phyloP scores from a whole-genome alignment of 2,888 invertebrate species.

The Orchesella flavescens region DNA sequence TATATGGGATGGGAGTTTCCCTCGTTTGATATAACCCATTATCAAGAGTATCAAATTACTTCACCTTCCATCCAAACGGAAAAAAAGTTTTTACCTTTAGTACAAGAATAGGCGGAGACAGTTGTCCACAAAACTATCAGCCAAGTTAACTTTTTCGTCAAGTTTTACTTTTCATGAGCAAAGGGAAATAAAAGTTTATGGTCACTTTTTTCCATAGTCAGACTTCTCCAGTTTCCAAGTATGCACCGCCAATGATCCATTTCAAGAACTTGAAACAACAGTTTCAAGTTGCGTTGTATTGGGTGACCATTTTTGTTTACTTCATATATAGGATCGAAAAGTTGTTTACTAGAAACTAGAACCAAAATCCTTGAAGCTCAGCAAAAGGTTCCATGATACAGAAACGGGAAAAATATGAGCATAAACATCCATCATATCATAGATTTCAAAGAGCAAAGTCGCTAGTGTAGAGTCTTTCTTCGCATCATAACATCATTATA shows the following conservation, averaged over 20 bases:
- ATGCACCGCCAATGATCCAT: conserved; percentile 27
- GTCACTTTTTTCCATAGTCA: not conserved
- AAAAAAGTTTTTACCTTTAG: conserved; percentile 9
- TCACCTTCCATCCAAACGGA: not conserved
- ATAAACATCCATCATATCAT: too few species aligned
- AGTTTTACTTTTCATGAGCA: not conserved
- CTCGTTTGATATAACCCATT: conserved; percentile 5
- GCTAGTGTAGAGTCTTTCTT: too few species aligned
- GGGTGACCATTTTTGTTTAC: not conserved
- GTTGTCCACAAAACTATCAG: conserved; percentile 34
- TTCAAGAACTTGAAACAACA: conserved; percentile 36
- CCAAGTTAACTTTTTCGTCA: not conserved
- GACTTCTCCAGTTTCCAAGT: conserved; percentile 22
- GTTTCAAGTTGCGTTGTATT: conserved; percentile 10
- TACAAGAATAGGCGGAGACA: conserved; percentile 43
- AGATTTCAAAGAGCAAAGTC: too few species aligned
- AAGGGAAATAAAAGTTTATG: not conserved
- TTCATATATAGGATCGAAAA: not conserved
- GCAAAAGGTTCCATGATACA: too few species aligned
- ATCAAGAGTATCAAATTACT: conserved; percentile 30
- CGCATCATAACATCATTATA: too few species aligned
- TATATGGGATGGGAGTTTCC: not conserved
- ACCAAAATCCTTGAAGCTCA: too few species aligned
- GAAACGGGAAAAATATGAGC: too few species aligned
- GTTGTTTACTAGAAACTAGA: too few species aligned